Base-by-base conservation (phyloP, 2,888 invertebrate genomes). In the Diadromus collaris region DNA sequence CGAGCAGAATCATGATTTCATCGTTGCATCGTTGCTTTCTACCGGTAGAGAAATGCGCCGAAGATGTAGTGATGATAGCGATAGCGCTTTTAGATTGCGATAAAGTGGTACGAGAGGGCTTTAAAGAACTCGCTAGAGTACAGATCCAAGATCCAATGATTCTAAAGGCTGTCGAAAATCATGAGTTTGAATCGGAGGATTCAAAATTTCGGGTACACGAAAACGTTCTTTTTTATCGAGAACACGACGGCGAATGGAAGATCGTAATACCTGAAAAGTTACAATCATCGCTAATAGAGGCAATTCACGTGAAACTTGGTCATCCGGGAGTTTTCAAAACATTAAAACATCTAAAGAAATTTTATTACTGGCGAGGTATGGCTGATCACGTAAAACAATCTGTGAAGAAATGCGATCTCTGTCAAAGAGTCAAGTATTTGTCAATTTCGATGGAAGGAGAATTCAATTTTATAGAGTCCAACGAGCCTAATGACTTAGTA, bases 381-480 rank as follows among this genome's bases (percentile, higher is more conserved):
- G 41, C 56, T 4, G 7, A 24, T 2, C 41, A 72, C 1, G 44
- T 63, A 0, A 72, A 72, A 64, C 10, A 38, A 38, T 63, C 41
- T 1, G 21, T 72, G 6, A 16, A 29, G 1, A 7, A 16, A 1
- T 70, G 61, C 7, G 70, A 70, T 48, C 9, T 70, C 5, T 70
- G 63, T 19, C 81, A 80, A 27, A 21, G 82, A 10, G 76, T 82
- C 0, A 81, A 81, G 61, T 68, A 76, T 71, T 34, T 75, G 9
- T 24, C 67, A n/a, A 24, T 41, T 2, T n/a, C 16, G 0, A 79
- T 79, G 80, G 80, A 82, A 27, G 77, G 79, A 10, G 64, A 71
- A 9, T 80, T 60, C 38, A 38, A 76, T n/a, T 44, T 63, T 38
- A 54, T 81, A 1, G 32, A 34, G 16, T 78, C 78, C 21, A 58